Conservation (phyloP, 2,113 vertebrate species). For the Peromyscus maniculatus region DNA sequence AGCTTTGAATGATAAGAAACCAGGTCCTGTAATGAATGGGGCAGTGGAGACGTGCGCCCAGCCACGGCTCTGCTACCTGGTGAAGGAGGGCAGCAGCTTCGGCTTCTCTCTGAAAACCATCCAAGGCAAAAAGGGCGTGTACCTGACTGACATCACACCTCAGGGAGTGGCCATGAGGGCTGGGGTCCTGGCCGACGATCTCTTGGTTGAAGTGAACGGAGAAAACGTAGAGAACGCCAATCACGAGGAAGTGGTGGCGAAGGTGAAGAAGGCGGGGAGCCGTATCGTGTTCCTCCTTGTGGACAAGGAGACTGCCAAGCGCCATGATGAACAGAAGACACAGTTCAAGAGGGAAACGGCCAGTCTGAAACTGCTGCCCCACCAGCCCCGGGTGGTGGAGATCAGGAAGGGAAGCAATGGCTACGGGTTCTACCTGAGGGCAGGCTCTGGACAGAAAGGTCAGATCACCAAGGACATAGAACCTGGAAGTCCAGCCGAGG, state of each 20-base stretch:
- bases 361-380: constrained; percentile 89
- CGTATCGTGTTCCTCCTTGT: constrained; percentile 91
- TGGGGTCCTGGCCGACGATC: constrained; percentile 91
- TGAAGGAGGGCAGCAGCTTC: constrained; percentile 88
- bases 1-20: constrained; percentile 53
- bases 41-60: constrained; percentile 76
- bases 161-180: constrained; percentile 91
- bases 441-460: constrained; percentile 85
- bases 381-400: constrained; percentile 88
- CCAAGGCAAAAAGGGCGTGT: constrained; percentile 89
- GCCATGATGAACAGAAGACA: constrained; percentile 86
- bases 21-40: constrained; percentile 78
- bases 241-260: too few species aligned
- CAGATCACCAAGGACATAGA: constrained; percentile 93
- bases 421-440: constrained; percentile 93
- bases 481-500: constrained; percentile 91
- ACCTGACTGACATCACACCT: constrained; percentile 89
- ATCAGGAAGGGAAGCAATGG: constrained; percentile 89
- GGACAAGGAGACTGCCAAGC: constrained; percentile 90
- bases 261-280: constrained; percentile 91
- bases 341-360: constrained; percentile 87
- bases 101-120: constrained; percentile 94
- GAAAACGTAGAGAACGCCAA: constrained; percentile 91
- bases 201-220: constrained; percentile 94
- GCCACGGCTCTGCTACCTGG: constrained; percentile 93